Conservation (phyloP, 2,113 vertebrate species). For the Archilochus colubris region DNA sequence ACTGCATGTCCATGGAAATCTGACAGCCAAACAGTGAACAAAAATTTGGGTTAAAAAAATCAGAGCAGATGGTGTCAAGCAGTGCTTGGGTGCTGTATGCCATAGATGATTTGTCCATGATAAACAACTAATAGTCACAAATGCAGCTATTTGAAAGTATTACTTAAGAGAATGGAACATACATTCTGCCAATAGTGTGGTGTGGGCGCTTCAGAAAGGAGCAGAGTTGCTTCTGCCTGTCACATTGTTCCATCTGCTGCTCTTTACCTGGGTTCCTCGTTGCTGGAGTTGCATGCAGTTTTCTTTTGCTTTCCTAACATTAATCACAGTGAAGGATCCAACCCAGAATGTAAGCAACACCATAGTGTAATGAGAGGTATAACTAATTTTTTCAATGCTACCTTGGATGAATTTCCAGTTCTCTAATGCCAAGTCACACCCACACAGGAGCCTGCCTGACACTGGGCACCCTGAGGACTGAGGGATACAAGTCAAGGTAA, state of each 20-base stretch:
- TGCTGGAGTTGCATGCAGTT: not conserved
- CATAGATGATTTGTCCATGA: not conserved
- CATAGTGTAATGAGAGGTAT: not conserved
- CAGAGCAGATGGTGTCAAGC: not conserved
- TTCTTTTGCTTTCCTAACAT: not conserved
- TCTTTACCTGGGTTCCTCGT: not conserved
- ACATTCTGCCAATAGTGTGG: not conserved
- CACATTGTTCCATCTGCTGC: not conserved
- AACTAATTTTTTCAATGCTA: not conserved
- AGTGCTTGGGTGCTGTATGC: not conserved
- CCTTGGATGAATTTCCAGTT: not conserved
- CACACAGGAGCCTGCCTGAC: not conserved
- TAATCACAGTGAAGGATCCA: not conserved
- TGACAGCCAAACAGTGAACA: not conserved
- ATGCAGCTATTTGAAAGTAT: not conserved
- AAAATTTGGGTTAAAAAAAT: not conserved
- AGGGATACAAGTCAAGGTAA: not conserved
- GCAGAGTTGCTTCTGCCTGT: not conserved
- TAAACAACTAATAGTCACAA: not conserved
- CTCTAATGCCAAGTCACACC: not conserved
- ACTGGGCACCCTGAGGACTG: not conserved
- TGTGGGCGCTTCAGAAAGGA: not conserved
- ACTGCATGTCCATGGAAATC: not conserved
- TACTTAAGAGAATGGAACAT: fast-evolving
- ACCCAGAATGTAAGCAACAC: not conserved